phyloP scores from a whole-genome alignment of 2,797 vertebrate genomes.

The Apodemus agrarius region DNA sequence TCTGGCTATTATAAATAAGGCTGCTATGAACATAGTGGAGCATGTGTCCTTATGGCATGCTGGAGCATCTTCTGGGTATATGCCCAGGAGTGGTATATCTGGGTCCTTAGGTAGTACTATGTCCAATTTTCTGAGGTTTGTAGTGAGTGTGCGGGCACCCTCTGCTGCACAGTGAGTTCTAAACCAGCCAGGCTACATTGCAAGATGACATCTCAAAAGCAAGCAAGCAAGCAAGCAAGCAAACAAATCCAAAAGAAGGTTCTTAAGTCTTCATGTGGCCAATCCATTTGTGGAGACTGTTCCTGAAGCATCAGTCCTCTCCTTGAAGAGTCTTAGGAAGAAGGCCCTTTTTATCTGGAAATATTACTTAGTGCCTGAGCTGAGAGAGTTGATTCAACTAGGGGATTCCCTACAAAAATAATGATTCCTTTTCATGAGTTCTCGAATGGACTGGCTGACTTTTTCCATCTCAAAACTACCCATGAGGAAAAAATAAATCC shows the following conservation, averaged over 20 bases:
- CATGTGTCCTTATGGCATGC: too few species aligned
- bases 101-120: too few species aligned
- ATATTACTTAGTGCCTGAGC: background rate
- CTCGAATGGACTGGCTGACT: background rate
- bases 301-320: background rate
- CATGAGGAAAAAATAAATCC: background rate
- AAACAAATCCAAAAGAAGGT: background rate
- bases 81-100: too few species aligned
- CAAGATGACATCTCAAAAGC: background rate
- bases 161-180: background rate
- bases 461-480: conserved; percentile 27
- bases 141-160: background rate
- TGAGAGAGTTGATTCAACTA: background rate
- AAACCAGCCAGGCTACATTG: background rate
- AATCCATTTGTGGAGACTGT: background rate
- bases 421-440: conserved; percentile 20
- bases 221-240: background rate
- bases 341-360: background rate
- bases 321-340: background rate
- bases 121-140: background rate
- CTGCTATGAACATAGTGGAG: too few species aligned
- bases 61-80: too few species aligned
- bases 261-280: background rate
- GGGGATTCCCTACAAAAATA: conserved; percentile 42
- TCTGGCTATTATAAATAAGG: too few species aligned